phyloP scores from a whole-genome alignment of 2,113 vertebrate species.

The Prunella himalayana region DNA sequence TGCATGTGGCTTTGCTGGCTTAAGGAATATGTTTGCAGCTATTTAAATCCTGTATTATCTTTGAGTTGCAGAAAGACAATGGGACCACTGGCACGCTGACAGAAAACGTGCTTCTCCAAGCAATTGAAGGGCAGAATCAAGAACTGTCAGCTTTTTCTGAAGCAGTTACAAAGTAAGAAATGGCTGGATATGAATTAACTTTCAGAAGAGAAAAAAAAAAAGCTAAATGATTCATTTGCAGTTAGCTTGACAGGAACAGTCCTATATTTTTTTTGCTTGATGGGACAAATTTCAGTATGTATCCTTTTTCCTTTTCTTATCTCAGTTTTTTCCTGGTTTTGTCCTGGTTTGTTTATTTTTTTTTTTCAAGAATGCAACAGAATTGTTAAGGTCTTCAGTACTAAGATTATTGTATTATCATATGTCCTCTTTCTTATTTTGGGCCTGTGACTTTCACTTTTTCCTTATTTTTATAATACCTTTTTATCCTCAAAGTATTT shows the following conservation, averaged over 20 bases:
- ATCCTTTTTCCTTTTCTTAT: not conserved
- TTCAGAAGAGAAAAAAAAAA: not conserved
- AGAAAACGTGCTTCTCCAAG: constrained; percentile 76
- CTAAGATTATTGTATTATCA: not conserved
- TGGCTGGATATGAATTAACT: not conserved
- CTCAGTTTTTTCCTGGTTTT: not conserved
- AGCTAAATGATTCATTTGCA: not conserved
- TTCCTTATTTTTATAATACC: not conserved
- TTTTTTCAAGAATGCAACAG: not conserved
- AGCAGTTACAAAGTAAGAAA: constrained; percentile 84
- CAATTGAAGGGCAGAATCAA: constrained; percentile 83
- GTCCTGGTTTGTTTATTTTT: not conserved
- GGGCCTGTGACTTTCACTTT: not conserved
- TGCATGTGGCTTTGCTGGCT: not conserved
- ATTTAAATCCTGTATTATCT: constrained; percentile 28
- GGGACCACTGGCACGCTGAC: constrained; percentile 76
- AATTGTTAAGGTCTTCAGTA: not conserved
- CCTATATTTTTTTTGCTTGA: not conserved
- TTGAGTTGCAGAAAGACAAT: constrained; percentile 78
- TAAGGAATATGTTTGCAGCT: not conserved
- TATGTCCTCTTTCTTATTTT: not conserved
- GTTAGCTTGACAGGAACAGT: not conserved
- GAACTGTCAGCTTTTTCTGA: constrained; percentile 90
- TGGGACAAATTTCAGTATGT: not conserved
- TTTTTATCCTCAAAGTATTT: not conserved